These are phyloP conservation scores for Oegoconia quadripuncta DNA, from an alignment of 2,888 invertebrate species.

Conservation along the genomic window DNA sequence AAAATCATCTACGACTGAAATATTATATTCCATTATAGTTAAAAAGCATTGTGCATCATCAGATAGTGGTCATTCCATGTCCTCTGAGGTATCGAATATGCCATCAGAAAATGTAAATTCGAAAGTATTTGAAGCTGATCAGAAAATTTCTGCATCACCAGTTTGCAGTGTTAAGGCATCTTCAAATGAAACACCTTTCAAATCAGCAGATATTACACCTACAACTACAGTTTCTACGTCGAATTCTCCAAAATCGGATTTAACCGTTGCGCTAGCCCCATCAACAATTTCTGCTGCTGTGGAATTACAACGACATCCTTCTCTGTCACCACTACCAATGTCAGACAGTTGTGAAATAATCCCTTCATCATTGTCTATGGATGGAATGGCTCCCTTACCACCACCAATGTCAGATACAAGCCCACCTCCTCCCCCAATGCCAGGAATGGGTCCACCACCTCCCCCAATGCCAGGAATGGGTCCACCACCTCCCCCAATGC, in stretches of 20 bases:
- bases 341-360: too few species aligned
- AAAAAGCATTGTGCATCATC: slow-evolving; percentile 22
- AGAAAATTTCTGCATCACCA: neutral
- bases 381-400: slow-evolving; percentile 39
- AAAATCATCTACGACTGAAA: slow-evolving; percentile 31
- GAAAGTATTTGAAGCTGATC: slow-evolving; percentile 2
- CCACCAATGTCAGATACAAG: slow-evolving; percentile 45
- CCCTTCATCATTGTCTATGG: slow-evolving; percentile 33
- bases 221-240: too few species aligned
- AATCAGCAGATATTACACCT: neutral
- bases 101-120: slow-evolving; percentile 11
- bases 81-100: slow-evolving; percentile 2
- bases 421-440: slow-evolving; percentile 52
- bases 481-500: slow-evolving; percentile 52
- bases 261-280: too few species aligned
- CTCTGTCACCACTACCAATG: too few species aligned
- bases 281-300: too few species aligned
- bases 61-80: slow-evolving; percentile 24
- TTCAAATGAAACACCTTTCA: neutral
- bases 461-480: slow-evolving; percentile 44
- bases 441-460: slow-evolving; percentile 45
- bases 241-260: too few species aligned
- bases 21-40: slow-evolving; percentile 38
- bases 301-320: too few species aligned
- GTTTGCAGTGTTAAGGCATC: neutral